Base-by-base conservation (phyloP, 2,797 vertebrate genomes). In the Amazonetta brasiliensis region DNA sequence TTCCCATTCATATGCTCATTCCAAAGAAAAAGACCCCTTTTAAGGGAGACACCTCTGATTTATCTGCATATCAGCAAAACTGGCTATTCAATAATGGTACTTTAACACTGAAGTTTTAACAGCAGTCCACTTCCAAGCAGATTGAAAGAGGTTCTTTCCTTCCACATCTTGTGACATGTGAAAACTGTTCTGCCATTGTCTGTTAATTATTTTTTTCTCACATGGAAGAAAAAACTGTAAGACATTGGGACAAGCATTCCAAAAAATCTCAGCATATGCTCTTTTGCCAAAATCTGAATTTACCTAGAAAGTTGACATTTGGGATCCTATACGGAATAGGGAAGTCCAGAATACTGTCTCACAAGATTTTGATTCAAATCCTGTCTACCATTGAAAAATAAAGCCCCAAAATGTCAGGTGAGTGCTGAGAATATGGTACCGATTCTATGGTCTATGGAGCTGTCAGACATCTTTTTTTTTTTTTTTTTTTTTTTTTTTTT, bases 331-430 rank as follows among this genome's bases (percentile, higher is more conserved):
- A 30, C 18, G 17, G 30, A 79, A 55, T n/a, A 77, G 35, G 39
- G 3, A 75, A 72, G 12, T 64, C 64, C 50, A 43, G 48, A 37
- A 37, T 68, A 77, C 17, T 43, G n/a, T 5, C 22, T 56, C 50
- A 33, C 13, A n/a, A 12, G 35, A 39, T 80, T 90, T 82, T 62
- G 7, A 33, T 44, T 55, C 12, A 25, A 18, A 64, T 95, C 23
- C 54, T 39, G 9, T 82, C 72, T 72, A 25, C 33, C 14, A 64
- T 68, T 92, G 56, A 80, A 76, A 87, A 94, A 30, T 20, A 89
- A n/a, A 6, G 2, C 3, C 14, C 11, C 1, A 18, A 22, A 78
- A 63, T 31, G 0, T 44, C 43, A 73, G 31, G 28, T 37, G 8
- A 59, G 4, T 35, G 37, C 9, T 33, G 48, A 77, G 44, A 64